phyloP scores from a whole-genome alignment of 2,888 invertebrate genomes.

The Tanaodytes sp. region DNA sequence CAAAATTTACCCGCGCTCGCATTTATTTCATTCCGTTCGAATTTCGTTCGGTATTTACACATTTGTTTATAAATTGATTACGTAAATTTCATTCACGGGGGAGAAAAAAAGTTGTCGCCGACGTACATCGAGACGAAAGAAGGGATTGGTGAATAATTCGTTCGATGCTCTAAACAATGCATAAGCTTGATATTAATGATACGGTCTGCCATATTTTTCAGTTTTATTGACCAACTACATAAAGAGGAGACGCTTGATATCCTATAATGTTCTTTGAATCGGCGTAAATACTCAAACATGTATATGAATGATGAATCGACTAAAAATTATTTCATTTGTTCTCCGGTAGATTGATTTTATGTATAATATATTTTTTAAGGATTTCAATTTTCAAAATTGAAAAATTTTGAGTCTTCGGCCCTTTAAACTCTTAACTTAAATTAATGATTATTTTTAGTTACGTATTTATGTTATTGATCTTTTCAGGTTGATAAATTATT shows the following conservation, averaged over 20 bases:
- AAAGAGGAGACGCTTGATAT: conserved; percentile 6
- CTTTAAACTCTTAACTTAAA: too few relatives aligned
- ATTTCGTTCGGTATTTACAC: background rate
- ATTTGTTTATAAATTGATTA: conserved; percentile 10
- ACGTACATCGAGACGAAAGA: conserved; percentile 2
- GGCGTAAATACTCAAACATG: conserved; percentile 1
- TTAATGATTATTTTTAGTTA: too few relatives aligned
- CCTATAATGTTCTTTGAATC: background rate
- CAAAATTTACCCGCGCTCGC: too few relatives aligned
- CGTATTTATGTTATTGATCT: too few relatives aligned
- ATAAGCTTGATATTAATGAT: conserved; percentile 1
- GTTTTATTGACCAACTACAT: conserved; percentile 2
- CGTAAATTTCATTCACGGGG: background rate
- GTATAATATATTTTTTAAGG: too few relatives aligned
- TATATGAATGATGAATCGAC: conserved; percentile 2
- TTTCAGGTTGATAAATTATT: too few relatives aligned
- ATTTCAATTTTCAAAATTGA: too few relatives aligned
- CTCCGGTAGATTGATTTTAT: too few relatives aligned
- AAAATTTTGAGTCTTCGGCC: too few relatives aligned
- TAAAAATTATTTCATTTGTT: too few relatives aligned
- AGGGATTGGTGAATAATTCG: conserved; percentile 2
- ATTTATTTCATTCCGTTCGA: too few relatives aligned
- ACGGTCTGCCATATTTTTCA: conserved; percentile 10
- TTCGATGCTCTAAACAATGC: conserved; percentile 5
- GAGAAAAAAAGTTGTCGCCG: conserved; percentile 5